Percentiles rank a stretch among this genome's conserved stretches.
phyloP scores from a whole-genome alignment of 1,140 invertebrate species.

The Centruroides sculpturatus region DNA sequence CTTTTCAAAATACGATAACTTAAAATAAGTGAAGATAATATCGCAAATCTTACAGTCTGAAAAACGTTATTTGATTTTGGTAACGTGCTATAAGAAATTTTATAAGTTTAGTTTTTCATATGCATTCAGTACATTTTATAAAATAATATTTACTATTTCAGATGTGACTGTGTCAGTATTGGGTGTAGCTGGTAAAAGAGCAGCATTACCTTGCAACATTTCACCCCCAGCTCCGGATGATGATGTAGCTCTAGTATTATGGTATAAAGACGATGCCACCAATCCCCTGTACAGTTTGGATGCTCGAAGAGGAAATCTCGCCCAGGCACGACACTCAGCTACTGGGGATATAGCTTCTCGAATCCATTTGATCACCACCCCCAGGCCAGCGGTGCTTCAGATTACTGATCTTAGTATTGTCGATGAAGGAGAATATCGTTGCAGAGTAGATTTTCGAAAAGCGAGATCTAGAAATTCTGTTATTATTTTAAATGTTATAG shows the following conservation, averaged over 20 bases:
- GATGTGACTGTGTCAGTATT: conserved; percentile 17
- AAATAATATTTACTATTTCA: conserved; percentile 3
- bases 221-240: conserved; percentile 53
- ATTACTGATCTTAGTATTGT: conserved; percentile 21
- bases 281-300: conserved; percentile 50
- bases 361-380: conserved; percentile 16
- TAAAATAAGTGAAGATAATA: no score
- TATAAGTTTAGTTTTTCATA: no score
- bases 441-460: conserved; percentile 76
- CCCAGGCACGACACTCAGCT: conserved; percentile 19
- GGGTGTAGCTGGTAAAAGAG: conserved; percentile 40
- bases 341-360: conserved; percentile 15
- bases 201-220: conserved; percentile 65
- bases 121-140: no score
- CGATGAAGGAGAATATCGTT: conserved; percentile 68
- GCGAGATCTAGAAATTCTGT: conserved; percentile 76
- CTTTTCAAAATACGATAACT: no score
- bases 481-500: conserved; percentile 76
- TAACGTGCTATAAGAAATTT: no score
- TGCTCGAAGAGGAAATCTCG: conserved; percentile 18
- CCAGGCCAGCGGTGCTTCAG: conserved; percentile 14
- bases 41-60: no score
- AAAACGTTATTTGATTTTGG: no score
- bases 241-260: conserved; percentile 63
- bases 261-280: conserved; percentile 66